phyloP scores from a whole-genome alignment of 2,113 vertebrate species.

The Lamprologus ornatipinnis region DNA sequence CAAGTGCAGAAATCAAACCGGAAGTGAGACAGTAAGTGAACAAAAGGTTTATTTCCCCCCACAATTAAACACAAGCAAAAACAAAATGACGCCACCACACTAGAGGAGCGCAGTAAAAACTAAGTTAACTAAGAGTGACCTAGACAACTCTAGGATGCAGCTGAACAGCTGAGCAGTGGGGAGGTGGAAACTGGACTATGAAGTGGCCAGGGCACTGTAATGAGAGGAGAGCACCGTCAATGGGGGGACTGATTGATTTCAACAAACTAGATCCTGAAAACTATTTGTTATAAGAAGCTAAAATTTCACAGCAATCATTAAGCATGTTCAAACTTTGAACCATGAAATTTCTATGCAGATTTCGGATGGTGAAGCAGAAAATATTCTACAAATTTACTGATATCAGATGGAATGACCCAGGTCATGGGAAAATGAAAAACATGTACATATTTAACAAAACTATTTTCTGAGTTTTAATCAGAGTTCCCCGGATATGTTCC shows the following conservation, averaged over 20 bases:
- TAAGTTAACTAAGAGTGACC: neutral
- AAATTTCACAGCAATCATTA: neutral
- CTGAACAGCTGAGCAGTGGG: neutral
- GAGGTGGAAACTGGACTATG: neutral
- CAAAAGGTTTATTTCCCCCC: neutral
- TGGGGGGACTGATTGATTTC: neutral
- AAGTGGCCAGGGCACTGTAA: neutral
- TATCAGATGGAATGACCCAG: neutral
- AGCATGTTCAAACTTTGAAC: neutral
- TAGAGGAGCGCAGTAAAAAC: neutral
- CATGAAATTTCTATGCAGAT: neutral
- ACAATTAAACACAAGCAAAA: neutral
- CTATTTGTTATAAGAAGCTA: neutral
- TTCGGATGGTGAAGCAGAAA: neutral
- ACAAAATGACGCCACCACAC: neutral
- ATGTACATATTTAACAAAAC: neutral
- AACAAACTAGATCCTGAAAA: neutral
- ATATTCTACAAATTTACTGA: neutral
- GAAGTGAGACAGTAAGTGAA: neutral
- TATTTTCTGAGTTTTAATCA: neutral
- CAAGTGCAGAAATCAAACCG: neutral
- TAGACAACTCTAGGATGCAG: neutral
- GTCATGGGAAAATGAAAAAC: neutral
- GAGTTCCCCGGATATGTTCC: neutral
- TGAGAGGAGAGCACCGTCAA: neutral